Conservation (phyloP, 1,140 invertebrate species). For the Drosophila mayri region DNA sequence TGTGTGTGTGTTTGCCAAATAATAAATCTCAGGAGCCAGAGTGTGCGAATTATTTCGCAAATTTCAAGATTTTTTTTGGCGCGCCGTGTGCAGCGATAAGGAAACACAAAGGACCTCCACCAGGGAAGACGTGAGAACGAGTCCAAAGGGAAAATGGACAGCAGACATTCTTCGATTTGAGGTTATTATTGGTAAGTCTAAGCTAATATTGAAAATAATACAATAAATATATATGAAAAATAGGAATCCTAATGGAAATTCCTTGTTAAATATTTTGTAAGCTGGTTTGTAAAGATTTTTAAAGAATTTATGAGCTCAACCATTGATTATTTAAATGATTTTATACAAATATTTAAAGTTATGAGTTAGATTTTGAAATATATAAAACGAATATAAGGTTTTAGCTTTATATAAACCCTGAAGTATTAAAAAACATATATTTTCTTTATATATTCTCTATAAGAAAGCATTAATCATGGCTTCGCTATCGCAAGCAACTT, state of each 20-base stretch:
- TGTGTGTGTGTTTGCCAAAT: constrained; percentile 63
- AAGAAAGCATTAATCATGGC: constrained; percentile 31
- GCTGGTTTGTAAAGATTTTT: neutral
- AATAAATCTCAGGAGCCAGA: constrained; percentile 51
- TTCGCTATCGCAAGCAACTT: constrained; percentile 31
- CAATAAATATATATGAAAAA: neutral
- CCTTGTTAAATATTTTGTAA: neutral
- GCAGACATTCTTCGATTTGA: neutral
- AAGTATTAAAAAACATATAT: neutral
- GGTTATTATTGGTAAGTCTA: neutral
- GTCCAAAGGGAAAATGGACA: neutral
- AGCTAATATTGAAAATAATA: too few relatives aligned
- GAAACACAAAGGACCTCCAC: constrained; percentile 43
- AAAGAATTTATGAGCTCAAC: too few relatives aligned
- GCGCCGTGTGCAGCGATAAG: constrained; percentile 51
- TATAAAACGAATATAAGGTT: too few relatives aligned
- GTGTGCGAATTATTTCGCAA: constrained; percentile 53
- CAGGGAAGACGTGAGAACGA: constrained; percentile 37
- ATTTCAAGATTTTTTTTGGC: constrained; percentile 40
- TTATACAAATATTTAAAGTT: too few relatives aligned
- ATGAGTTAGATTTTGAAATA: too few relatives aligned
- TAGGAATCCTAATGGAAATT: neutral
- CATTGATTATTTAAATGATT: too few relatives aligned
- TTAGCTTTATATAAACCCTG: neutral
- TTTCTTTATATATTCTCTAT: neutral